Conservation (phyloP, 2,888 invertebrate genomes). For the Rhagophthalmus giganteus region DNA sequence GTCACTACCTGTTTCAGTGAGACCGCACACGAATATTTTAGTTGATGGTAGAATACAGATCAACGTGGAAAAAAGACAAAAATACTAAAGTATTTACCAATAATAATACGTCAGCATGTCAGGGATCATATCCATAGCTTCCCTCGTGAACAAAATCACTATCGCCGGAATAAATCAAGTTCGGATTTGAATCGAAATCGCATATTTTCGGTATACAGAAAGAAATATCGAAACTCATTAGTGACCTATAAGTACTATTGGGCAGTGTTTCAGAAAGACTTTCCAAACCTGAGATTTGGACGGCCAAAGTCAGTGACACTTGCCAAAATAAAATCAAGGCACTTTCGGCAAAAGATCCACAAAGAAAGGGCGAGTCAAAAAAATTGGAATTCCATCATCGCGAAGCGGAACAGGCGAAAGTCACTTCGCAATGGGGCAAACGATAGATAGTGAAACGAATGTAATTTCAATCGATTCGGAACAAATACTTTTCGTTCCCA, state of each 20-base stretch:
- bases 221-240: slow-evolving; percentile 1
- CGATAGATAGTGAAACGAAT: slow-evolving; percentile 7
- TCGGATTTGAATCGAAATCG: slow-evolving; percentile 7
- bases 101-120: slow-evolving; percentile 5
- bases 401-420: slow-evolving; percentile 8
- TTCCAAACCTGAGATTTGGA: slow-evolving; percentile 8
- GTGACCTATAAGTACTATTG: slow-evolving; percentile 8
- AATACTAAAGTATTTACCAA: slow-evolving; percentile 3
- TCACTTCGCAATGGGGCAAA: slow-evolving; percentile 2
- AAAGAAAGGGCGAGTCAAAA: slow-evolving; percentile 1
- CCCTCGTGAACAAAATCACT: slow-evolving; percentile 10
- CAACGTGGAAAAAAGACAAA: slow-evolving; percentile 8
- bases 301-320: slow-evolving; percentile 3
- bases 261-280: slow-evolving; percentile 10
- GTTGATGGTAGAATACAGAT: slow-evolving; percentile 4
- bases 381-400: slow-evolving; percentile 11
- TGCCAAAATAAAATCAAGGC: slow-evolving; percentile 9
- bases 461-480: slow-evolving; percentile 18
- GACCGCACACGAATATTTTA: too few relatives aligned
- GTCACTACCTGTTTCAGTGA: too few relatives aligned
- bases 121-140: slow-evolving; percentile 6
- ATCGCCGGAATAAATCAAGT: slow-evolving; percentile 7
- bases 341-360: background rate
- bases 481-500: slow-evolving; percentile 17
- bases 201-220: slow-evolving; percentile 5